phyloP scores from a whole-genome alignment of 2,888 invertebrate species.

The Chrysina gloriosa region DNA sequence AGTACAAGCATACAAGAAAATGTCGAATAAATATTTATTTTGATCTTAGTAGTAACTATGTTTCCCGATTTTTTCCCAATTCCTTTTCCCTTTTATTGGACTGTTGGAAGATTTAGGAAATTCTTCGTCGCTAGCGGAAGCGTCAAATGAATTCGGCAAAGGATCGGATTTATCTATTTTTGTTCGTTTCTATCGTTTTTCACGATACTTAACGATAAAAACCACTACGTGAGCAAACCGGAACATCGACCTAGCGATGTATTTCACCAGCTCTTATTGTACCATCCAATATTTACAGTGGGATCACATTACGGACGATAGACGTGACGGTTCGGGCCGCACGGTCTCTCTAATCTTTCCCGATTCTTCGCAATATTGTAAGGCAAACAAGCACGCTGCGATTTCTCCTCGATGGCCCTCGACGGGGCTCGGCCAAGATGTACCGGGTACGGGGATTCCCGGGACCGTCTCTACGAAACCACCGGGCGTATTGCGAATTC shows the following conservation, averaged over 20 bases:
- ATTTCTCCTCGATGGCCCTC: conserved; percentile 12
- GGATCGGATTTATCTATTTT: too few relatives aligned
- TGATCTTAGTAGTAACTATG: too few relatives aligned
- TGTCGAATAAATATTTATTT: too few relatives aligned
- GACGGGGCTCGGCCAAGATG: neutral
- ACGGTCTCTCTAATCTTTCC: conserved; percentile 45
- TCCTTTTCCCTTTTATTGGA: too few relatives aligned
- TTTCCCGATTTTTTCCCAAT: too few relatives aligned
- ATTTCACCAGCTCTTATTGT: conserved; percentile 6
- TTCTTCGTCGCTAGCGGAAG: too few relatives aligned
- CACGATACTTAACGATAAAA: conserved; percentile 21
- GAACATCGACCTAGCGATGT: conserved; percentile 10
- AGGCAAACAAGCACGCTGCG: conserved; percentile 21
- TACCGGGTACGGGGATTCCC: neutral
- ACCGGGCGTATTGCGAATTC: conserved; percentile 62
- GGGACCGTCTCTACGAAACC: conserved; percentile 26
- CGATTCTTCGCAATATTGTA: conserved; percentile 44
- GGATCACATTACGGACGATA: conserved; percentile 57
- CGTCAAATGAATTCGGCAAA: too few relatives aligned
- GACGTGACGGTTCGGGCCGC: conserved; percentile 54
- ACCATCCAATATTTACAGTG: conserved; percentile 61
- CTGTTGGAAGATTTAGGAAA: too few relatives aligned
- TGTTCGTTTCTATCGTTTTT: too few relatives aligned
- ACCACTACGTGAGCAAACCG: conserved; percentile 36
- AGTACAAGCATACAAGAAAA: too few relatives aligned